Conservation (phyloP, 2,797 vertebrate species). For the Squalus acanthias region DNA sequence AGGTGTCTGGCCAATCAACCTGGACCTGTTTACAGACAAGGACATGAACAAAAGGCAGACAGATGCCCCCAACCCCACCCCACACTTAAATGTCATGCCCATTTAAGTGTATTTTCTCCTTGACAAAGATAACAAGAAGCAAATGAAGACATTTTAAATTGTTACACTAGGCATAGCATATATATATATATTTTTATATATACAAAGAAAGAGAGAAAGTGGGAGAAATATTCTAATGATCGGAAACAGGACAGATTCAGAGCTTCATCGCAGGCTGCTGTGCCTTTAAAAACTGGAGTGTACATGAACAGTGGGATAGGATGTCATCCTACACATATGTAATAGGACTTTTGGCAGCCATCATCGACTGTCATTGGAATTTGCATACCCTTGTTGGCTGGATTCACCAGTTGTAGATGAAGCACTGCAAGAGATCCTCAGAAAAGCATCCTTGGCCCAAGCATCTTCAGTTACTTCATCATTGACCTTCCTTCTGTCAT, state of each 20-base stretch:
- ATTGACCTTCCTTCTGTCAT: no score
- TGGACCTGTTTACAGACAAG: no score
- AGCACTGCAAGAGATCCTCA: neutral
- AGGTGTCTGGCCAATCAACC: no score
- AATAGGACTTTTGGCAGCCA: neutral
- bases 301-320: neutral
- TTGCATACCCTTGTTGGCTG: neutral
- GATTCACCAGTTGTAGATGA: neutral
- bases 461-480: no score
- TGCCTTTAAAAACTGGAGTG: neutral
- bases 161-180: neutral
- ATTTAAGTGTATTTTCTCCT: no score
- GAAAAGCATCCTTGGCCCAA: neutral
- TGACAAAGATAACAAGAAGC: neutral
- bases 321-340: neutral
- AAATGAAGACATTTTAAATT: neutral
- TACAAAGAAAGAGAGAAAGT: no score
- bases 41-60: no score
- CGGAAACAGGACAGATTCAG: no score
- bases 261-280: neutral
- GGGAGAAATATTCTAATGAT: no score
- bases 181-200: neutral
- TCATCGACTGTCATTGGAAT: neutral
- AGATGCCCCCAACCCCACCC: no score
- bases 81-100: no score